Conservation (phyloP, 2,113 vertebrate species). For the Colaptes auratus region DNA sequence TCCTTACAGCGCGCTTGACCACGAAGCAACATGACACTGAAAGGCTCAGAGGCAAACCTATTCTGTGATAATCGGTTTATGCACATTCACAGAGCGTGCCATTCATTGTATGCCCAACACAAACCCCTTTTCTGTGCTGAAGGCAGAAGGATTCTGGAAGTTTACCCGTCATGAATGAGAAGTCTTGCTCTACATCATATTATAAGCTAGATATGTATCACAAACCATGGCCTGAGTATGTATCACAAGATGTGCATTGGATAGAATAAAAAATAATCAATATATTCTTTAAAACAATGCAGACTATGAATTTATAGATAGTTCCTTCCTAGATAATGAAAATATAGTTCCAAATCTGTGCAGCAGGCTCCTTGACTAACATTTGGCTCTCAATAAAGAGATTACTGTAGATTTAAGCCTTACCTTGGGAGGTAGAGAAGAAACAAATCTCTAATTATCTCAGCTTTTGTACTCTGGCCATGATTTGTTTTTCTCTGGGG, state of each 20-base stretch:
- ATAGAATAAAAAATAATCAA: not conserved
- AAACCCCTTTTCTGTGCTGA: not conserved
- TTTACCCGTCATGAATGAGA: not conserved
- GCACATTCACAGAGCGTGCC: not conserved
- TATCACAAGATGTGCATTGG: too few relatives aligned
- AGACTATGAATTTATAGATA: not conserved
- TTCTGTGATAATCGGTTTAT: not conserved
- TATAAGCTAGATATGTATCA: not conserved
- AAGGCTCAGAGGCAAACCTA: slow-evolving; percentile 16
- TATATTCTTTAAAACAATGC: not conserved
- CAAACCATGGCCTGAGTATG: too few relatives aligned
- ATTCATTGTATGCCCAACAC: not conserved
- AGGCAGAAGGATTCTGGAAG: not conserved
- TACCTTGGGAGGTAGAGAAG: slow-evolving; percentile 39
- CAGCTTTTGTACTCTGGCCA: slow-evolving; percentile 6
- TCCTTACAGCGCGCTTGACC: not conserved
- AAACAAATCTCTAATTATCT: slow-evolving; percentile 66
- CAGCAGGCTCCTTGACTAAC: slow-evolving; percentile 25
- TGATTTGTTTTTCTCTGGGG: slow-evolving; percentile 39
- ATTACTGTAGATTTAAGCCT: slow-evolving; percentile 59
- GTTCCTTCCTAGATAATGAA: not conserved
- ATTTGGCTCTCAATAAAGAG: slow-evolving; percentile 38
- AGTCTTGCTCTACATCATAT: not conserved
- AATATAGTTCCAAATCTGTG: not conserved
- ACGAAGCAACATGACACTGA: not conserved